phyloP scores from a whole-genome alignment of 1,140 invertebrate species.

The Himalopsyche phryganea region DNA sequence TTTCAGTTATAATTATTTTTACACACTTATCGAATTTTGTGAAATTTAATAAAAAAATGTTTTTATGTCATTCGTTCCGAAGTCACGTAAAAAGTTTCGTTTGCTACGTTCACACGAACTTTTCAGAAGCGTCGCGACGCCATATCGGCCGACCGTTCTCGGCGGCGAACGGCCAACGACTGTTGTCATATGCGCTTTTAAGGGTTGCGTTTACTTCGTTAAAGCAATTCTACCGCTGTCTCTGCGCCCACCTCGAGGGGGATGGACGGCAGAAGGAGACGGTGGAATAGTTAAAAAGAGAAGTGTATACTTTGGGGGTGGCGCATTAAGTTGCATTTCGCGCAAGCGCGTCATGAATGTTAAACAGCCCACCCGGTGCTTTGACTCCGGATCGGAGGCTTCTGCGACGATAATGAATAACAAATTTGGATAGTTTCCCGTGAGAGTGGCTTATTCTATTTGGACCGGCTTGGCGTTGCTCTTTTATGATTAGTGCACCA shows the following conservation, averaged over 20 bases:
- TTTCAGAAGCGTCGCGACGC: constrained; percentile 10
- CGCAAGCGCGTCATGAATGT: constrained; percentile 25
- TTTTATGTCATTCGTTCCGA: no score
- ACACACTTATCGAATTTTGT: no score
- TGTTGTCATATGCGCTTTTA: constrained; percentile 27
- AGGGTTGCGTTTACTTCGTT: constrained; percentile 23
- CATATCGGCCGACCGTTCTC: constrained; percentile 9
- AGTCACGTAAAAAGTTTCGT: constrained; percentile 24
- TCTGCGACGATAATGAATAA: constrained; percentile 22
- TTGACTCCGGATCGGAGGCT: neutral
- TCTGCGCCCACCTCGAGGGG: constrained; percentile 11
- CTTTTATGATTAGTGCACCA: no score
- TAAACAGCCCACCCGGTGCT: constrained; percentile 15
- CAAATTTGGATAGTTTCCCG: constrained; percentile 21
- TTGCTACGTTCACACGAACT: constrained; percentile 1
- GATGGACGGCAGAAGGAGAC: constrained; percentile 14
- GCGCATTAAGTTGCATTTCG: constrained; percentile 14
- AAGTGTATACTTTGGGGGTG: constrained; percentile 19
- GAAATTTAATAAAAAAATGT: no score
- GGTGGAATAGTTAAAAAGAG: constrained; percentile 1
- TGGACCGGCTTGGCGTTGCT: neutral
- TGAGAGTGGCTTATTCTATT: constrained; percentile 10
- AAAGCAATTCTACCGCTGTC: constrained; percentile 19
- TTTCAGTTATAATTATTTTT: no score
- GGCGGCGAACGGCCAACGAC: constrained; percentile 26